Conservation (phyloP, 2,797 vertebrate genomes). For the Hyperoplus lanceolatus region DNA sequence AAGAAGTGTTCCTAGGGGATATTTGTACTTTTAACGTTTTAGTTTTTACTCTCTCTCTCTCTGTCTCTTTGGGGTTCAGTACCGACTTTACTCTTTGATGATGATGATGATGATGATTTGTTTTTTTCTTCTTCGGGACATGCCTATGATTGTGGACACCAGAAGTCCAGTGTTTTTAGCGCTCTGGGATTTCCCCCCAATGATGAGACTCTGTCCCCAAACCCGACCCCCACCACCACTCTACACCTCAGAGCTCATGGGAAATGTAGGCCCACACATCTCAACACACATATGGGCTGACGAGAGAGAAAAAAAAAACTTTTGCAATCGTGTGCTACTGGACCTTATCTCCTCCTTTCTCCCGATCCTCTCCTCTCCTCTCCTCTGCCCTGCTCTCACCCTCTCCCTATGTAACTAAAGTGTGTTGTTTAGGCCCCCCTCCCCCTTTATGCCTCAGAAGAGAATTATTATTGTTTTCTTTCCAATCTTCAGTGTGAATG, state of each 20-base stretch:
- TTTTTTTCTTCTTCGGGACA: slow-evolving; percentile 65
- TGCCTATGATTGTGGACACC: slow-evolving; percentile 78
- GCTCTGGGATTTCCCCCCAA: slow-evolving; percentile 55
- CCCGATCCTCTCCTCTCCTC: neutral
- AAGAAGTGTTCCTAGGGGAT: slow-evolving; percentile 64
- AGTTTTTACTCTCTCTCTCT: slow-evolving; percentile 77
- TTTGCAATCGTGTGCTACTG: slow-evolving; percentile 74
- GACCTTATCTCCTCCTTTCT: slow-evolving; percentile 49
- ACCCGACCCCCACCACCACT: slow-evolving; percentile 4
- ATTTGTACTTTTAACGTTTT: slow-evolving; percentile 84
- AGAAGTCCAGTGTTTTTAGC: slow-evolving; percentile 80
- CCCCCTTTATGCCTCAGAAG: slow-evolving; percentile 64
- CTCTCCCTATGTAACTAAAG: slow-evolving; percentile 73
- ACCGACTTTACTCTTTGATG: slow-evolving; percentile 75
- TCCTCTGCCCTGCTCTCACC: slow-evolving; percentile 10
- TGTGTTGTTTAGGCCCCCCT: slow-evolving; percentile 73
- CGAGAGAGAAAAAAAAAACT: slow-evolving; percentile 55
- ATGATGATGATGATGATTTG: slow-evolving; percentile 33
- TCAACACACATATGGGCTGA: slow-evolving; percentile 64
- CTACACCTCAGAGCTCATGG: slow-evolving; percentile 69
- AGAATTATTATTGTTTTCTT: slow-evolving; percentile 67
- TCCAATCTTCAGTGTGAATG: slow-evolving; percentile 77
- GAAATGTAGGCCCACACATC: slow-evolving; percentile 70
- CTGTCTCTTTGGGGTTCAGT: slow-evolving; percentile 78
- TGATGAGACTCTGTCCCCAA: slow-evolving; percentile 61